These are phyloP conservation scores for Microctonus aethiopoides DNA, from an alignment of 2,888 invertebrate species.

Conservation along the genomic window DNA sequence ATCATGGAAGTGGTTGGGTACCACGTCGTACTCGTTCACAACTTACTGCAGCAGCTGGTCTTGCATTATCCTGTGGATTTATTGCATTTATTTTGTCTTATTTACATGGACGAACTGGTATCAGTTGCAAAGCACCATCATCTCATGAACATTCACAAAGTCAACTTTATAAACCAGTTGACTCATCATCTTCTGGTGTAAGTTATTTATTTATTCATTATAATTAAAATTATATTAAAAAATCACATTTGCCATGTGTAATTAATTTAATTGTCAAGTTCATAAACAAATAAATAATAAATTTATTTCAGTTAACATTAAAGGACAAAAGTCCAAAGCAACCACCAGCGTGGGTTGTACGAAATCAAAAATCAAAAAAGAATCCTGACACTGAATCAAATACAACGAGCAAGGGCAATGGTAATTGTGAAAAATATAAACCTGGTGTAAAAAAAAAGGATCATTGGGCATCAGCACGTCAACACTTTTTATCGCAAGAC, in stretches of 20 bases:
- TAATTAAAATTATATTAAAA: background rate
- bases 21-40: slow-evolving; percentile 80
- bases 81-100: slow-evolving; percentile 62
- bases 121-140: slow-evolving; percentile 51
- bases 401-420: slow-evolving; percentile 50
- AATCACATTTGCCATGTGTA: too few relatives aligned
- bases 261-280: too few relatives aligned
- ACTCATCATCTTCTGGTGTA: slow-evolving; percentile 63
- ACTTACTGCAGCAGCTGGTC: slow-evolving; percentile 65
- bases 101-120: slow-evolving; percentile 58
- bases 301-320: slow-evolving; percentile 53
- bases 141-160: slow-evolving; percentile 55
- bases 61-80: slow-evolving; percentile 62
- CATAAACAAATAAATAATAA: too few relatives aligned
- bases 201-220: slow-evolving; percentile 19
- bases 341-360: slow-evolving; percentile 57
- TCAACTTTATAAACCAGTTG: slow-evolving; percentile 63
- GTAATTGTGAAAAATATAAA: slow-evolving; percentile 54
- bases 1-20: slow-evolving; percentile 76
- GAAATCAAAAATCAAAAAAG: slow-evolving; percentile 57
- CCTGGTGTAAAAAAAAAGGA: slow-evolving; percentile 57
- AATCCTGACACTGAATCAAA: slow-evolving; percentile 55
- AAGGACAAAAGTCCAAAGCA: slow-evolving; percentile 61
- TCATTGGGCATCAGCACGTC: slow-evolving; percentile 63
- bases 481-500: slow-evolving; percentile 57